These are phyloP conservation scores for Leontopithecus rosalia DNA, from an alignment of 2,797 vertebrate species.

Conservation along the genomic window DNA sequence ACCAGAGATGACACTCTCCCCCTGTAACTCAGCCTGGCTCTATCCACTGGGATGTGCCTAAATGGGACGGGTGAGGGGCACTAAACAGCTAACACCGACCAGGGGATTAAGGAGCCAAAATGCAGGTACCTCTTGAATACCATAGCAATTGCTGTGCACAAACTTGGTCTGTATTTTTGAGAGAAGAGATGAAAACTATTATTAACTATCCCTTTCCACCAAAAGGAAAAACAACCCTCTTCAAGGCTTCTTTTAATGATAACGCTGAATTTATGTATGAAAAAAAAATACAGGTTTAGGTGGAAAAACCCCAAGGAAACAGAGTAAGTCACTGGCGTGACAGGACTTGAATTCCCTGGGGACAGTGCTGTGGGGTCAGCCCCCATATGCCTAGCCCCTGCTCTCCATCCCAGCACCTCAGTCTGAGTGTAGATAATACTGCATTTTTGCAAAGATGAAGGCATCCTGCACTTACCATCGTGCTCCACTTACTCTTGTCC, in stretches of 20 bases:
- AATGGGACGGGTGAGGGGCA: no score
- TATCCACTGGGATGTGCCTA: background rate
- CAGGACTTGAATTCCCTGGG: background rate
- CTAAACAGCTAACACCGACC: background rate
- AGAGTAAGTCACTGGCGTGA: background rate
- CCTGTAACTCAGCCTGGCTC: background rate
- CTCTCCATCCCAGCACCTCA: background rate
- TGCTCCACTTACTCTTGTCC: background rate
- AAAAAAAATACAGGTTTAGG: background rate
- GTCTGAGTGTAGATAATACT: conserved; percentile 41
- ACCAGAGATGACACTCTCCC: background rate
- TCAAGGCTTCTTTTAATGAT: conserved; percentile 15
- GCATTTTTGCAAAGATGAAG: conserved; percentile 37
- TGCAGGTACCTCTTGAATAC: background rate
- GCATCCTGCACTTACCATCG: conserved; percentile 2
- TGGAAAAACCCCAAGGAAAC: background rate
- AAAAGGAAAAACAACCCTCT: background rate
- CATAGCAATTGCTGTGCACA: background rate
- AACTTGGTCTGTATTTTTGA: background rate
- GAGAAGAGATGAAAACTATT: background rate
- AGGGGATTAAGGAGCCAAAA: background rate
- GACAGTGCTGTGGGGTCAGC: no score
- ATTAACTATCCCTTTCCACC: background rate
- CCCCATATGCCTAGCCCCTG: fast-evolving
- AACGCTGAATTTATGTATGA: background rate